A percentile compares a stretch with the other conserved stretches of the same genome.
Evolutionary conservation across 2,797 vertebrate genomes (phyloP).

Genomic region (Margarornis squamiger): DNA sequence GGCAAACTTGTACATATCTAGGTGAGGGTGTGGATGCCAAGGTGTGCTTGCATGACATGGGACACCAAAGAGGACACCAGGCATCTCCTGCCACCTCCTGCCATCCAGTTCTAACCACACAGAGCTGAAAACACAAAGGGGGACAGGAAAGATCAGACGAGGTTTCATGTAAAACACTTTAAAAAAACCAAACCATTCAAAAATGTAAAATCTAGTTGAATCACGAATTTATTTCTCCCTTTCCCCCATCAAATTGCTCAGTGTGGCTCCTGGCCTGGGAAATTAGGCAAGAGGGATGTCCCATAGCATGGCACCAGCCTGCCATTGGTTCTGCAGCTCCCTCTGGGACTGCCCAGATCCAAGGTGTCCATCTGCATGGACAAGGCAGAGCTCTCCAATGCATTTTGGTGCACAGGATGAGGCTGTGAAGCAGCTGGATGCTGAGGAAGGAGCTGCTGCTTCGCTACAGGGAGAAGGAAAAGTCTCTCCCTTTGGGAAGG

Average conservation of each 20-base stretch:
- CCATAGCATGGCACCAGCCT: accelerated
- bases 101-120: neutral
- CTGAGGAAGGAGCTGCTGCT: neutral
- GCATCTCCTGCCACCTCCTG: neutral
- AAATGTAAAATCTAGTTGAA: neutral
- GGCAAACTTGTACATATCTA: neutral
- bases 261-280: neutral
- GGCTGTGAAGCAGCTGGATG: neutral
- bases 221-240: neutral
- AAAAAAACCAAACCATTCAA: neutral
- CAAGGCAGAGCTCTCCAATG: neutral
- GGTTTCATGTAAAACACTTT: neutral
- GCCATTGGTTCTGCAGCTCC: accelerated
- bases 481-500: neutral
- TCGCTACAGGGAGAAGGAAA: neutral
- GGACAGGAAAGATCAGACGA: neutral
- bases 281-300: neutral
- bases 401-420: accelerated
- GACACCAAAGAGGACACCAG: neutral
- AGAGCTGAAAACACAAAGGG: neutral
- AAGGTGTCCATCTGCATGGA: neutral
- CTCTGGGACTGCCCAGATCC: neutral
- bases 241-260: neutral
- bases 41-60: neutral
- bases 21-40: neutral